Percentiles rank a stretch among this genome's conserved stretches.
Evolutionary conservation across 2,888 invertebrate genomes (phyloP).

Genomic region (Nebria brevicollis): DNA sequence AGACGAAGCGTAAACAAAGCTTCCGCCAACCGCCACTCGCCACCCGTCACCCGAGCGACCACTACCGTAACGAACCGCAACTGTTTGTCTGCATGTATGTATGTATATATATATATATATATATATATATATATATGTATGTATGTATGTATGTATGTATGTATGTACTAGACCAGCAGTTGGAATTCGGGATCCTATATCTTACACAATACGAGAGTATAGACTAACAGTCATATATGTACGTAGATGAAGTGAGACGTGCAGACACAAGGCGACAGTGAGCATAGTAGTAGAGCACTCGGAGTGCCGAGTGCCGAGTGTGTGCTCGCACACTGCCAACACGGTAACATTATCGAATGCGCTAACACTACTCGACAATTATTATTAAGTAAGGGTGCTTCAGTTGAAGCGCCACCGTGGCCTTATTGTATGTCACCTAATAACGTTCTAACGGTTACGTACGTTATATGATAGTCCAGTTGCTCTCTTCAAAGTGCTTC

Average conservation of each 20-base stretch:
- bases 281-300: constrained; percentile 37
- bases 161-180: neutral
- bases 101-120: too few species aligned
- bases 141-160: too few species aligned
- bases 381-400: constrained; percentile 45
- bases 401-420: constrained; percentile 31
- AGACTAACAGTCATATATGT: neutral
- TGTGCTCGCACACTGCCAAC: constrained; percentile 34
- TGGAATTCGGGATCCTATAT: neutral
- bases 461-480: constrained; percentile 7
- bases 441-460: constrained; percentile 20
- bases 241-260: constrained; percentile 2
- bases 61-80: neutral
- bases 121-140: too few species aligned
- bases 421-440: constrained; percentile 41
- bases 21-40: neutral
- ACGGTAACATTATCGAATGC: constrained; percentile 43
- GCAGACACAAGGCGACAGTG: constrained; percentile 34
- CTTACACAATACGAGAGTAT: neutral
- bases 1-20: neutral
- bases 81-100: neutral
- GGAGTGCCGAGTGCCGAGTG: constrained; percentile 19
- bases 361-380: constrained; percentile 38
- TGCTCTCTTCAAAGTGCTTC: constrained; percentile 14
- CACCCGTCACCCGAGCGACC: neutral